phyloP scores from a whole-genome alignment of 2,888 invertebrate genomes.

The Melanostoma mellinum region DNA sequence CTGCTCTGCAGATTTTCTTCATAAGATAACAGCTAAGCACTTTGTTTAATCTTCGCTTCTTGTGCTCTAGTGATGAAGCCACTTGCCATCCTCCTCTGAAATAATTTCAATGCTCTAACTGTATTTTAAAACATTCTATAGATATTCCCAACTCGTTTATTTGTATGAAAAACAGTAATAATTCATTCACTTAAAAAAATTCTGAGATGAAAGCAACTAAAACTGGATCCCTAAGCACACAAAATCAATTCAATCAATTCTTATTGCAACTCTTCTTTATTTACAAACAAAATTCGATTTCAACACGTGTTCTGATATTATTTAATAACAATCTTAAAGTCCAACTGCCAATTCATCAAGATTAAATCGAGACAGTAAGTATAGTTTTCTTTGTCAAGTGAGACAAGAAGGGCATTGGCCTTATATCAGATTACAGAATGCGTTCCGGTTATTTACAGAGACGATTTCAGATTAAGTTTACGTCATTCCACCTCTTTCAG shows the following conservation, averaged over 20 bases:
- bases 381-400: conserved; percentile 9
- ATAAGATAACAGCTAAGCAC: too few relatives aligned
- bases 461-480: conserved; percentile 44
- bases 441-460: conserved; percentile 58
- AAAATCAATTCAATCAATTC: background rate
- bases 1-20: too few relatives aligned
- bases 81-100: too few relatives aligned
- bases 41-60: too few relatives aligned
- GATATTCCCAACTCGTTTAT: too few relatives aligned
- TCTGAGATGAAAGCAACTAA: background rate
- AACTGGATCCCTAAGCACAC: background rate
- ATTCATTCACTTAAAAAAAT: too few relatives aligned
- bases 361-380: conserved; percentile 23
- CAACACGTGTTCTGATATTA: conserved; percentile 19
- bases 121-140: too few relatives aligned
- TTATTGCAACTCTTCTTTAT: conserved; percentile 6
- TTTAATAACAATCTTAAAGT: conserved; percentile 2
- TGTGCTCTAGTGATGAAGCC: too few relatives aligned
- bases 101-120: too few relatives aligned
- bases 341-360: conserved; percentile 27
- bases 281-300: conserved; percentile 8
- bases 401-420: conserved; percentile 52
- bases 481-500: conserved; percentile 39
- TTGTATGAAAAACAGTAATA: too few relatives aligned
- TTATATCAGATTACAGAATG: conserved; percentile 66